A percentile compares a stretch with the other conserved stretches of the same genome.
phyloP scores from a whole-genome alignment of 1,140 invertebrate genomes.

The Tetramorium alpestre region DNA sequence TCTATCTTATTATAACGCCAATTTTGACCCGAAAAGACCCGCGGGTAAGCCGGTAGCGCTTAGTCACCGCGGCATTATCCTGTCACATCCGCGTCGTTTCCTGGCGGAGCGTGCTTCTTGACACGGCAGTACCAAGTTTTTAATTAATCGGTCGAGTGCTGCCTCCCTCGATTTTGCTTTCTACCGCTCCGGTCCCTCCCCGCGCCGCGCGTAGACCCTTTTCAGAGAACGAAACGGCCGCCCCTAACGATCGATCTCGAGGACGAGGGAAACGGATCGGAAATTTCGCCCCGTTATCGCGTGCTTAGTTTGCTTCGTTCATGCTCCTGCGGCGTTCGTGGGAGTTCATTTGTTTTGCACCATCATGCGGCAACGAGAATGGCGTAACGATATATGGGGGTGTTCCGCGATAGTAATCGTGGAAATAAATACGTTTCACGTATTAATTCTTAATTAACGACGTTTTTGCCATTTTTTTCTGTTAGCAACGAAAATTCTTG shows the following conservation, averaged over 20 bases:
- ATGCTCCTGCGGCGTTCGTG: conserved; percentile 4
- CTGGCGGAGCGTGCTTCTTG: conserved; percentile 40
- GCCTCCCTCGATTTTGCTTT: conserved; percentile 55
- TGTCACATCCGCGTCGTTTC: conserved; percentile 50
- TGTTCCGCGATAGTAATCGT: conserved; percentile 8
- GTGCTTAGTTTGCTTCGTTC: conserved; percentile 45
- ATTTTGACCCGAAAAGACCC: conserved; percentile 36
- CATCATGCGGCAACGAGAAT: conserved; percentile 31
- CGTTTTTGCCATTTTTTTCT: too few relatives aligned
- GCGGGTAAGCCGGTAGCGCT: conserved; percentile 20
- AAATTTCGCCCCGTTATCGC: conserved; percentile 60
- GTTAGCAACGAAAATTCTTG: not conserved
- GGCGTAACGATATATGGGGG: not conserved
- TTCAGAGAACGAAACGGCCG: conserved; percentile 62
- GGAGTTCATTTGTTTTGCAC: conserved; percentile 48
- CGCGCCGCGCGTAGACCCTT: conserved; percentile 33
- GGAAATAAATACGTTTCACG: not conserved
- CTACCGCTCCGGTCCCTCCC: not conserved
- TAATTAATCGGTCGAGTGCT: conserved; percentile 72
- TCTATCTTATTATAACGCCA: conserved; percentile 36
- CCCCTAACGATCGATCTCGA: conserved; percentile 67
- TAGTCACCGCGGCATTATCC: conserved; percentile 52
- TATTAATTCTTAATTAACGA: conserved; percentile 8
- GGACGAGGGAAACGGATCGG: conserved; percentile 55
- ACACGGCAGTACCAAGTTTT: conserved; percentile 70